Percentiles rank a stretch among this genome's conserved stretches.
phyloP scores from a whole-genome alignment of 2,888 invertebrate genomes.

The Drosophila helvetica region DNA sequence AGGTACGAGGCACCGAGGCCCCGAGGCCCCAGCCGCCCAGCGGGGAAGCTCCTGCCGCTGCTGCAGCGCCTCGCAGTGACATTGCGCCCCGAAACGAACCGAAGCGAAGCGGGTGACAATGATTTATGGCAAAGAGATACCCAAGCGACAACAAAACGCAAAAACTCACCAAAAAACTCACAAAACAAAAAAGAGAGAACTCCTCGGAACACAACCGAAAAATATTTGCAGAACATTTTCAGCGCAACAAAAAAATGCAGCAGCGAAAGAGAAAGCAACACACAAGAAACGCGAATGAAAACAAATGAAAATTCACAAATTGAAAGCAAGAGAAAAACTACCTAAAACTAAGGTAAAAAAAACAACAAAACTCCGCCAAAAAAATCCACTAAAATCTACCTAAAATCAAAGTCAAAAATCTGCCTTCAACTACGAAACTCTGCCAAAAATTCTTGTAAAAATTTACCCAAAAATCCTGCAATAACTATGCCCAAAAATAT shows the following conservation, averaged over 20 bases:
- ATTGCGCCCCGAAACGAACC: constrained; percentile 63
- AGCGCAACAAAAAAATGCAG: constrained; percentile 37
- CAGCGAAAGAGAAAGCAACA: constrained; percentile 23
- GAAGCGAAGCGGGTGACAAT: constrained; percentile 81
- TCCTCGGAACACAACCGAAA: constrained; percentile 1
- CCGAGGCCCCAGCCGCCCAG: constrained; percentile 61
- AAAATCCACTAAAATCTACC: background rate
- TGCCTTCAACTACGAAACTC: background rate
- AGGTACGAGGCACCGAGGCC: background rate
- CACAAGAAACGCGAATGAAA: constrained; percentile 25
- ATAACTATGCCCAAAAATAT: background rate
- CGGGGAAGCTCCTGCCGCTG: constrained; percentile 67
- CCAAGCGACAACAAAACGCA: constrained; percentile 74
- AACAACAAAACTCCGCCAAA: constrained; percentile 13
- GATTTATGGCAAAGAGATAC: constrained; percentile 82
- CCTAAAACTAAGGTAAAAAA: constrained; percentile 10
- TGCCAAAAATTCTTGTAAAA: background rate
- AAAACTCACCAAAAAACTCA: constrained; percentile 54
- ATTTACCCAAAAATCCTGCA: background rate
- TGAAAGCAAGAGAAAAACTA: constrained; percentile 24
- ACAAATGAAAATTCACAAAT: constrained; percentile 32
- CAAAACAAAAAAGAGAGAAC: constrained; percentile 38
- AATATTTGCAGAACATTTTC: constrained; percentile 23
- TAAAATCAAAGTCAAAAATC: background rate
- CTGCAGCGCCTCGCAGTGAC: constrained; percentile 70